A percentile compares a stretch with the other conserved stretches of the same genome.
Conservation (phyloP, 37 sponge, comb jelly and placozoan genomes). For the Ianthella basta region DNA sequence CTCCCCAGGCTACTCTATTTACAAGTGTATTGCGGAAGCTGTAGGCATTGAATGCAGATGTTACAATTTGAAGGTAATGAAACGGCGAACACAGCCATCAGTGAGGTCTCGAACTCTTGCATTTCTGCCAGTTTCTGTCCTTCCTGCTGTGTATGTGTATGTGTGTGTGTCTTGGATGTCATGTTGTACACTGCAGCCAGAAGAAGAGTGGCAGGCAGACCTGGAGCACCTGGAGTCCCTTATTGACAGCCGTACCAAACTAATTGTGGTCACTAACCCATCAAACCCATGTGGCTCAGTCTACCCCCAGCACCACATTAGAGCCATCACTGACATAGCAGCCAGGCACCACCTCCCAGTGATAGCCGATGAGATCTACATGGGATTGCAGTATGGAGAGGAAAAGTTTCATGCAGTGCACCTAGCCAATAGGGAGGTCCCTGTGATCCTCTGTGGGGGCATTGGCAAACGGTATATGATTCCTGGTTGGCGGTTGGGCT, state of each 20-base stretch:
- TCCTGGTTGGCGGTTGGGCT: constrained; percentile 98
- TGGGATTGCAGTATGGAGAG: constrained; percentile 81
- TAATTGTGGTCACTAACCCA: constrained; percentile 88
- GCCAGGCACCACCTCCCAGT: constrained; percentile 79
- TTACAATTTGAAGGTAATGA: constrained; percentile 83
- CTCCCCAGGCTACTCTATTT: constrained; percentile 88
- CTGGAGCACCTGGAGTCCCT: constrained; percentile 79
- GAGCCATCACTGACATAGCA: constrained; percentile 71
- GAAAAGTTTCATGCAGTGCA: constrained; percentile 61
- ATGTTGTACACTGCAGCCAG: constrained; percentile 70
- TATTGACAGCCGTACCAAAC: constrained; percentile 80
- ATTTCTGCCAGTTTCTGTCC: too few species aligned
- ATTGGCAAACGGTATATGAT: constrained; percentile 86
- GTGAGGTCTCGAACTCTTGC: too few species aligned
- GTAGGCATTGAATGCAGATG: constrained; percentile 53
- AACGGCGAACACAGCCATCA: too few species aligned
- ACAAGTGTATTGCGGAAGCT: constrained; percentile 62
- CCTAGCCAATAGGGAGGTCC: constrained; percentile 71
- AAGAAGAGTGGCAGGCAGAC: constrained; percentile 84
- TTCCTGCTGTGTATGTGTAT: too few species aligned
- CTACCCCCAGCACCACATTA: constrained; percentile 76
- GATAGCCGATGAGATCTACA: constrained; percentile 90
- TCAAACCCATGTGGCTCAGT: constrained; percentile 96
- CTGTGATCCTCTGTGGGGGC: constrained; percentile 83
- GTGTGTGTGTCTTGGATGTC: neutral